Evolutionary conservation across 2,113 vertebrate species (phyloP).

Genomic region (Neomonachus schauinslandi): DNA sequence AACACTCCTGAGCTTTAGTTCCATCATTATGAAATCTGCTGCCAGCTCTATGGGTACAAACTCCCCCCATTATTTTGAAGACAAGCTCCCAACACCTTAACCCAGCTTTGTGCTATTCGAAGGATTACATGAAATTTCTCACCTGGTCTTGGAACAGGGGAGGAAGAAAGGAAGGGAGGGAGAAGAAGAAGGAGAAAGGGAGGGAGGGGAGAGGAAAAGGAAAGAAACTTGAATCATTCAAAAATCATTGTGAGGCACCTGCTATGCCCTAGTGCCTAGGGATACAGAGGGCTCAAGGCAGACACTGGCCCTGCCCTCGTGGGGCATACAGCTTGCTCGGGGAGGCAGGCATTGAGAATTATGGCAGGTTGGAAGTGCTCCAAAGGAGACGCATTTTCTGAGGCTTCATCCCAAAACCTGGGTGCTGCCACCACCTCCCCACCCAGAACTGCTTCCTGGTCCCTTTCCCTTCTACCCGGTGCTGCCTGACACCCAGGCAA

Average conservation of each 20-base stretch:
- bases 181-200: background rate
- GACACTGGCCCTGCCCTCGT: rapidly evolving
- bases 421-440: background rate
- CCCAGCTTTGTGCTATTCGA: background rate
- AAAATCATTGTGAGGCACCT: background rate
- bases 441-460: background rate
- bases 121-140: background rate
- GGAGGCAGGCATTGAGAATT: background rate
- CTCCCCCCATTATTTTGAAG: background rate
- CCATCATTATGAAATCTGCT: background rate
- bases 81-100: background rate
- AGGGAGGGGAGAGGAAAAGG: background rate
- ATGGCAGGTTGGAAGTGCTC: background rate
- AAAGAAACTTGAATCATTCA: background rate
- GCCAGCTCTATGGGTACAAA: background rate
- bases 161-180: background rate
- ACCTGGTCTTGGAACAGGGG: background rate
- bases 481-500: background rate
- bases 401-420: background rate
- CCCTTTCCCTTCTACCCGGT: background rate
- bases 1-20: background rate
- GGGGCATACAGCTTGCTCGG: rapidly evolving
- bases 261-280: background rate
- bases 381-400: background rate
- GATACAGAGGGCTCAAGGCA: rapidly evolving